Evolutionary conservation across 1,140 invertebrate genomes (phyloP), one percentile per base, ranked within the genome.

Genomic region (Pararge aegeria): DNA sequence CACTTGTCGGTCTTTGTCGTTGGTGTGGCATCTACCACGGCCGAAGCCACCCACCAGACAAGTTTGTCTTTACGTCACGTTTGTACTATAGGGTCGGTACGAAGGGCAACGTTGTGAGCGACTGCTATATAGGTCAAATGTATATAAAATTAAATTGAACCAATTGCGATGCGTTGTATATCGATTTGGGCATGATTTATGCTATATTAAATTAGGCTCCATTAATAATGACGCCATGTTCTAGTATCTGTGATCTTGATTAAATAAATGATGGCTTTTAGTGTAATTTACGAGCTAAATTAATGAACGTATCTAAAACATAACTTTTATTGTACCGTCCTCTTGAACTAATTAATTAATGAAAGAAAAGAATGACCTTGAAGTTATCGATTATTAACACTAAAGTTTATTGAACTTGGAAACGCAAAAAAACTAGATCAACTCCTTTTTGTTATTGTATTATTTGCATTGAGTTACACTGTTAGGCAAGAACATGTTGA

Each of bases 211-310:
- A 34, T 34, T 34, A 12, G 12, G 48, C 29, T 54, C 5, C 50
- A 44, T 44, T 2, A 2, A 10, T 38, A 55, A 24, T 61, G 40
- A 55, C 34, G 34, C 40, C 46, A 61, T 55, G 44, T 24, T 19
- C 21, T 46, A 44, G 13, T 18, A 34, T 51, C 16, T 30, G 50
- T 61, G 53, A 27, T 61, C 53, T 56, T 56, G 60, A 56, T 62
- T 62, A 62, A 62, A 62, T 53, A 44, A 55, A 48, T 61, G 38
- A 61, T 50, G 46, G 46, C 44, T 21, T 49, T 54, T 40, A 5
- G 13, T 37, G 29, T 62, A 20, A 62, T 62, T 62, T 62, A 62
- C 48, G 54, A 62, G 13, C 34, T 9, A 46, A 12, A 56, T 52
- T 37, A 56, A 51, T 24, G n/a, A 55, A 51, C 24, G 37, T 42